Percentiles rank a stretch among this genome's conserved stretches.
Conservation (phyloP, 2,797 vertebrate species). For the Discoglossus pictus region DNA sequence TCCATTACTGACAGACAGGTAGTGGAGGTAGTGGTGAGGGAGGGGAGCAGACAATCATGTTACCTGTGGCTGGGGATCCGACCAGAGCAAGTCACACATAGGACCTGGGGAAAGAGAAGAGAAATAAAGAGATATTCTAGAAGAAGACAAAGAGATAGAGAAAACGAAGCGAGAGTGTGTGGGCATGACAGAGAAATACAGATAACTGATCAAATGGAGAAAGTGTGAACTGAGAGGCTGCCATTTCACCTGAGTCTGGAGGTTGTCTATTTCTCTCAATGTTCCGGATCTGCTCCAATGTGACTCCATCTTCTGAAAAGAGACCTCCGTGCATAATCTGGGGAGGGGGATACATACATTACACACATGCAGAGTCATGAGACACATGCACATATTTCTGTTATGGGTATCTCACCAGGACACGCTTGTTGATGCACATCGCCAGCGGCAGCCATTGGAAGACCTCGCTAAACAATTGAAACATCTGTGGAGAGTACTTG, state of each 20-base stretch:
- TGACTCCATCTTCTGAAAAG: slow-evolving; percentile 91
- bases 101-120: slow-evolving; percentile 72
- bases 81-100: slow-evolving; percentile 96
- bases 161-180: not conserved
- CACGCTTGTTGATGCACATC: slow-evolving; percentile 90
- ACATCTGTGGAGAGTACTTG: slow-evolving; percentile 97
- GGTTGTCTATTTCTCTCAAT: slow-evolving; percentile 92
- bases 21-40: not conserved
- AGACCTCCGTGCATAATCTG: slow-evolving; percentile 95
- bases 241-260: slow-evolving; percentile 83
- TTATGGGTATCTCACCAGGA: slow-evolving; percentile 75
- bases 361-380: not conserved
- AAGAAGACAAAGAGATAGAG: not conserved
- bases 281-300: slow-evolving; percentile 88
- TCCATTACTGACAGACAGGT: not conserved
- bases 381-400: not conserved
- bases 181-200: not conserved
- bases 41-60: too few species aligned
- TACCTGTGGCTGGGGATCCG: slow-evolving; percentile 92
- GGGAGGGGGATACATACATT: not conserved
- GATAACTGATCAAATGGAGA: not conserved
- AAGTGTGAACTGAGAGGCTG: not conserved
- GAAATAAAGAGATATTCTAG: not conserved
- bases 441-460: slow-evolving; percentile 96
- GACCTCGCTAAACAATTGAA: slow-evolving; percentile 95